Evolutionary conservation across 2,797 vertebrate genomes (phyloP).

Genomic region (Rhinichthys osculus): DNA sequence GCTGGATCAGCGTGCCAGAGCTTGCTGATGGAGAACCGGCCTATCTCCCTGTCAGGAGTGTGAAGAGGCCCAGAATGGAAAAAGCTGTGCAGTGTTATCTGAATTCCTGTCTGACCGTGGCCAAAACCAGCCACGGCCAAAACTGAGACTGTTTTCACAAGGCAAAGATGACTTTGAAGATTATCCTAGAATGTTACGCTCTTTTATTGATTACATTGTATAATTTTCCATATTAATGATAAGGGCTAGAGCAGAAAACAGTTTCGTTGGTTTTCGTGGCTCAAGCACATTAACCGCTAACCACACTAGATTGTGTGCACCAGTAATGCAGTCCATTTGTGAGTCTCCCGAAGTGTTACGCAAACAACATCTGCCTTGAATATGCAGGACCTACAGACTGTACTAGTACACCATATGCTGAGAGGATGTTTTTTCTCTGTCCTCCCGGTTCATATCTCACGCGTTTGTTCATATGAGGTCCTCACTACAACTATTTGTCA

Average conservation of each 20-base stretch:
- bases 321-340: background rate
- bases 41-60: conserved; percentile 61
- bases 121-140: conserved; percentile 22
- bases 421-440: background rate
- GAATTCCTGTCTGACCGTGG: conserved; percentile 61
- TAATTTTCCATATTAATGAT: background rate
- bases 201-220: background rate
- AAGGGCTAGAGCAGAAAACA: background rate
- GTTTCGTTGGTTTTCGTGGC: background rate
- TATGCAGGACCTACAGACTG: background rate
- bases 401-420: conserved; percentile 9
- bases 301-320: background rate
- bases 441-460: background rate
- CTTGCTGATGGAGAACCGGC: conserved; percentile 52
- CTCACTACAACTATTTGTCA: conserved; percentile 26
- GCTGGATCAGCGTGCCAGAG: conserved; percentile 48
- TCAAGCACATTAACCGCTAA: background rate
- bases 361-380: conserved; percentile 35
- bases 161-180: background rate
- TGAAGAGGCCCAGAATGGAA: conserved; percentile 58
- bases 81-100: conserved; percentile 44
- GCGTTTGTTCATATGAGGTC: conserved; percentile 6
- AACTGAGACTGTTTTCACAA: background rate
- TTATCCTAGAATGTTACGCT: background rate
- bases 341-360: background rate